Evolutionary conservation across 2,797 vertebrate genomes (phyloP).

Genomic region (Ctenosaura bakeri): DNA sequence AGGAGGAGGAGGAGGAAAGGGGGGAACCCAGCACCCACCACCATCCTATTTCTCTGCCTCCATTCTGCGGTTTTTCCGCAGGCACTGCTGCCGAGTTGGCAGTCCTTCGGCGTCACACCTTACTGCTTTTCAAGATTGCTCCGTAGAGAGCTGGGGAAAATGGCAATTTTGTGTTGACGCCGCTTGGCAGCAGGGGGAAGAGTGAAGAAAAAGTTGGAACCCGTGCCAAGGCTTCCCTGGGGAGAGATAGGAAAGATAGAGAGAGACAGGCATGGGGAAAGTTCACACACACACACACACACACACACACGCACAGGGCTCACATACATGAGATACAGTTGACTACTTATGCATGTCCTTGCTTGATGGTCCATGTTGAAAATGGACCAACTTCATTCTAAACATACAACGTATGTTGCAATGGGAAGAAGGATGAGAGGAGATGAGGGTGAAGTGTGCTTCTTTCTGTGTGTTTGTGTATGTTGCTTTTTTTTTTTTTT

Average conservation of each 20-base stretch:
- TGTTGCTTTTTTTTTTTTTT: conserved; percentile 81
- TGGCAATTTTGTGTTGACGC: conserved; percentile 81
- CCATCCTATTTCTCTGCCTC: conserved; percentile 75
- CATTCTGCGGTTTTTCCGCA: conserved; percentile 85
- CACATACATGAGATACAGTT: conserved; percentile 34
- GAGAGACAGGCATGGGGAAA: conserved; percentile 69
- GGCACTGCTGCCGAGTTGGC: conserved; percentile 92
- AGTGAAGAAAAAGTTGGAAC: conserved; percentile 65
- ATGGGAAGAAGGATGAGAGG: conserved; percentile 48
- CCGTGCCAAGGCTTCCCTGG: conserved; percentile 60
- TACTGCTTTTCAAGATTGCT: conserved; percentile 96
- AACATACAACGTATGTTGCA: conserved; percentile 29
- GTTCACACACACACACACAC: conserved; percentile 27
- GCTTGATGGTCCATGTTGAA: background rate
- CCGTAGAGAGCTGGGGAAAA: conserved; percentile 89
- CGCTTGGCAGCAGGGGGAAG: conserved; percentile 86
- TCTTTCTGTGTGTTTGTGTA: conserved; percentile 51
- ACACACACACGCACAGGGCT: conserved; percentile 9
- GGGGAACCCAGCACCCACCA: conserved; percentile 63
- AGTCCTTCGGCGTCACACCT: conserved; percentile 93
- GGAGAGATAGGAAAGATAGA: conserved; percentile 63
- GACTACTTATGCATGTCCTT: conserved; percentile 59
- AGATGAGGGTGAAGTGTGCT: conserved; percentile 46
- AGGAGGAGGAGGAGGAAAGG: conserved; percentile 25
- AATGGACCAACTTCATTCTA: conserved; percentile 30